Conservation (phyloP, 2,888 invertebrate genomes). For the Trissonchulus latispiculum region DNA sequence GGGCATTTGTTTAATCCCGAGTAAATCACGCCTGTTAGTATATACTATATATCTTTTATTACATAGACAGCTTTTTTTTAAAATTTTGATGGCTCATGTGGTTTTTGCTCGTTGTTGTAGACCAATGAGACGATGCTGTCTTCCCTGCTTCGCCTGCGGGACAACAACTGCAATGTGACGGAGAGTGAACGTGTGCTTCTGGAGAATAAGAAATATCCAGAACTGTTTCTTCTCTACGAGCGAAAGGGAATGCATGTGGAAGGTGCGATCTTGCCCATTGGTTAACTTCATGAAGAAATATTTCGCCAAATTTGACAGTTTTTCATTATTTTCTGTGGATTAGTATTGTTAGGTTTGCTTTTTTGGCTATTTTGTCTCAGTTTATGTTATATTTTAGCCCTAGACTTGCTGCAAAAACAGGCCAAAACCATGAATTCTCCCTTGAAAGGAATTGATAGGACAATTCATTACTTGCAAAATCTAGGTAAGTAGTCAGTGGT, state of each 20-base stretch:
- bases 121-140: conserved; percentile 91
- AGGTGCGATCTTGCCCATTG: too few relatives aligned
- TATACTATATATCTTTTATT: conserved; percentile 11
- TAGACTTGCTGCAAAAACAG: conserved; percentile 69
- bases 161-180: conserved; percentile 77
- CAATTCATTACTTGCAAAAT: conserved; percentile 79
- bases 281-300: neutral
- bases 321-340: too few relatives aligned
- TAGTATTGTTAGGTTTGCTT: too few relatives aligned
- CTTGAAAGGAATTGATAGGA: conserved; percentile 66
- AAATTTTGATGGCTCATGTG: too few relatives aligned
- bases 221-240: conserved; percentile 88
- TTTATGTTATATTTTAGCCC: conserved; percentile 57
- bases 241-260: conserved; percentile 82
- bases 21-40: neutral
- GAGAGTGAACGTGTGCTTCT: conserved; percentile 82
- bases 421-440: conserved; percentile 58
- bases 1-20: neutral
- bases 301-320: neutral
- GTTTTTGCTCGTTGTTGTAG: conserved; percentile 49
- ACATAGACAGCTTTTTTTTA: too few relatives aligned
- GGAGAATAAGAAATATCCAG: conserved; percentile 75
- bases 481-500: conserved; percentile 65
- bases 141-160: conserved; percentile 68
- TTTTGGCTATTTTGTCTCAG: too few relatives aligned